Conservation (phyloP, 2,113 vertebrate species). For the Bagarius yarrelli region DNA sequence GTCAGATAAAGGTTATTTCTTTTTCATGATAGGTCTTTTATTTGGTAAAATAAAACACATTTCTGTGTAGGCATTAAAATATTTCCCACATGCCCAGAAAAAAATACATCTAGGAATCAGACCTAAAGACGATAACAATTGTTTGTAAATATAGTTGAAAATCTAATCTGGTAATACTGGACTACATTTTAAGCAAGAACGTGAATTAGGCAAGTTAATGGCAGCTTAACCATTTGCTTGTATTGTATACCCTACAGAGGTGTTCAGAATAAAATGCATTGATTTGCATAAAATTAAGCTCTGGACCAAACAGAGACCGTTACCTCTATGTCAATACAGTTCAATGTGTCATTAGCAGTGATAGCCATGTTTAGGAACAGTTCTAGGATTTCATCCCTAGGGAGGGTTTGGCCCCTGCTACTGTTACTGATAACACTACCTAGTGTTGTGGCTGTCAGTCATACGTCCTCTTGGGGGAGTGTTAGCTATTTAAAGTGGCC, state of each 20-base stretch:
- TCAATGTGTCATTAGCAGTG: not conserved
- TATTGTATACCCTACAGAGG: not conserved
- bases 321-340: not conserved
- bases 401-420: too few species aligned
- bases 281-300: not conserved
- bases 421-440: too few species aligned
- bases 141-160: not conserved
- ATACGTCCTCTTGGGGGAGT: too few species aligned
- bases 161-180: not conserved
- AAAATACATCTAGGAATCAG: conserved; percentile 46
- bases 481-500: too few species aligned
- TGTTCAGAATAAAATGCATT: not conserved
- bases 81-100: conserved; percentile 19
- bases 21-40: not conserved
- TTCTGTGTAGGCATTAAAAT: conserved; percentile 39
- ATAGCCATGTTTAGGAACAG: too few species aligned
- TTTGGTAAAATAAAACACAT: conserved; percentile 61
- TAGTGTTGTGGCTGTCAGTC: too few species aligned
- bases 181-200: not conserved
- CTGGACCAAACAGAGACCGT: not conserved
- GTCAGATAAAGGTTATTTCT: not conserved
- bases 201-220: not conserved
- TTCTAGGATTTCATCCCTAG: too few species aligned
- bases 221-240: not conserved
- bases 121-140: conserved; percentile 22